These are phyloP conservation scores for Scleropages formosus DNA, from an alignment of 2,797 vertebrate genomes.

Conservation along the genomic window DNA sequence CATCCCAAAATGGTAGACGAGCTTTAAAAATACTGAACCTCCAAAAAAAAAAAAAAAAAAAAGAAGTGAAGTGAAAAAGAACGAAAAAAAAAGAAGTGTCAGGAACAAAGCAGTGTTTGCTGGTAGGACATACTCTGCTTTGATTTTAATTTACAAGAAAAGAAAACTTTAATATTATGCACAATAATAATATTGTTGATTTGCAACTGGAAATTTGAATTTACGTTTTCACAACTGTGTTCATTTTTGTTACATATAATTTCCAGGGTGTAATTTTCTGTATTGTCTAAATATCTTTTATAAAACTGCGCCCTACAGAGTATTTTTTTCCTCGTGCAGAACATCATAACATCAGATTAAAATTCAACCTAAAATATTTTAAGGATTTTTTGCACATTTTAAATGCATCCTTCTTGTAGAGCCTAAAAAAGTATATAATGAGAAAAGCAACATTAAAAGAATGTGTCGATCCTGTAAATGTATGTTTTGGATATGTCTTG, in stretches of 20 bases:
- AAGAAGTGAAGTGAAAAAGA: too few species aligned
- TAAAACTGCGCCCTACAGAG: too few species aligned
- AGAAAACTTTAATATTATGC: neutral
- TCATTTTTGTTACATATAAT: slow-evolving; percentile 16
- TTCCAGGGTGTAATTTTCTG: neutral
- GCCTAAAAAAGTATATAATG: too few species aligned
- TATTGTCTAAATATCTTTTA: neutral
- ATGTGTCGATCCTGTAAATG: too few species aligned
- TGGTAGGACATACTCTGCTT: slow-evolving; percentile 35
- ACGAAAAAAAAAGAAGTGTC: slow-evolving; percentile 34
- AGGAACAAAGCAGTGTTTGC: slow-evolving; percentile 41
- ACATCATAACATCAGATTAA: too few species aligned
- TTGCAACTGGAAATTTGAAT: neutral
- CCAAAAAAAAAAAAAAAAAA: slow-evolving; percentile 28
- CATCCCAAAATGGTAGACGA: slow-evolving; percentile 32
- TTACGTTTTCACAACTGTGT: slow-evolving; percentile 7
- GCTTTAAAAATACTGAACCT: slow-evolving; percentile 37
- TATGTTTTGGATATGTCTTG: too few species aligned
- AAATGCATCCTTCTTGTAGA: too few species aligned
- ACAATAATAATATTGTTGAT: neutral
- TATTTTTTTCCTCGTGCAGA: too few species aligned
- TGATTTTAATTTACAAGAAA: neutral
- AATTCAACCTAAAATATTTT: too few species aligned
- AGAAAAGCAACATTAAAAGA: too few species aligned
- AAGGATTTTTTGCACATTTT: too few species aligned